Percentiles rank a stretch among this genome's conserved stretches.
Conservation (phyloP, 2,113 vertebrate species). For the Gasterosteus aculeatus region DNA sequence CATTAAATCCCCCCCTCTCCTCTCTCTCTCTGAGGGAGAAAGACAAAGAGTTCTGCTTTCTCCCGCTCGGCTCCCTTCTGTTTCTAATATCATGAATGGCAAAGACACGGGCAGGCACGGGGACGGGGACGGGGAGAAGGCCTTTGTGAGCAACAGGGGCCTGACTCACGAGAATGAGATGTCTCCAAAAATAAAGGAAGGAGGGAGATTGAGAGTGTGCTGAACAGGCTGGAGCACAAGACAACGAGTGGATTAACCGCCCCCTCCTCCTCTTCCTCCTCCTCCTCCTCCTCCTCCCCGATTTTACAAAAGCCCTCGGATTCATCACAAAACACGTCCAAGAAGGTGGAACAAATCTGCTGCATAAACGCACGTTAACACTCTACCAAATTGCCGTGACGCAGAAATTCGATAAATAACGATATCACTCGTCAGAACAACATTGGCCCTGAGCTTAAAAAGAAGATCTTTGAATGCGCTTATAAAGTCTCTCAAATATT, state of each 20-base stretch:
- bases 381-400: conserved; percentile 19
- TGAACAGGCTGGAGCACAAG: conserved; percentile 71
- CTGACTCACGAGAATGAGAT: conserved; percentile 77
- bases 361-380: conserved; percentile 52
- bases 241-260: conserved; percentile 67
- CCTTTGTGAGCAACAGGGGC: conserved; percentile 62
- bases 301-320: conserved; percentile 60
- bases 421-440: background rate
- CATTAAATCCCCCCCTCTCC: conserved; percentile 13
- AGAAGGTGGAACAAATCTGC: conserved; percentile 70
- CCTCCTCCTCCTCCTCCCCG: no score
- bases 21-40: conserved; percentile 7
- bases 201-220: conserved; percentile 46
- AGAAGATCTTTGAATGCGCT: background rate
- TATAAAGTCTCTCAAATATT: conserved; percentile 20
- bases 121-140: conserved; percentile 32
- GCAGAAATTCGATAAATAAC: conserved; percentile 30
- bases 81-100: conserved; percentile 54
- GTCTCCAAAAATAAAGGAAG: conserved; percentile 77
- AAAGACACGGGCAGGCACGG: conserved; percentile 31
- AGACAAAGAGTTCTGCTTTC: conserved; percentile 11
- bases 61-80: conserved; percentile 35
- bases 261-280: background rate
- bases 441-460: background rate
- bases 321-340: conserved; percentile 67